phyloP scores from a whole-genome alignment of 2,797 vertebrate species.

The Gambusia yucatana region DNA sequence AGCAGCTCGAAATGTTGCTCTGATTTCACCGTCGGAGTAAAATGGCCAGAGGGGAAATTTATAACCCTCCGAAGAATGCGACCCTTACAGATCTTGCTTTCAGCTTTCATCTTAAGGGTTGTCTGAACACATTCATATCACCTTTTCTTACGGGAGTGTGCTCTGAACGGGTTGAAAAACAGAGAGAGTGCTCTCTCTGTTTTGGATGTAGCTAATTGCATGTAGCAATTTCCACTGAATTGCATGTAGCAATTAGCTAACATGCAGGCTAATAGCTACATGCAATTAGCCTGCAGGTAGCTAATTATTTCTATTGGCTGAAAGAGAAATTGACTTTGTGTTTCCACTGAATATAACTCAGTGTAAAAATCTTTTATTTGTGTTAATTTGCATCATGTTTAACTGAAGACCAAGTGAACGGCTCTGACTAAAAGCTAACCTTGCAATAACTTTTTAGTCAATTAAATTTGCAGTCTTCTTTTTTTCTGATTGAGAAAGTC shows the following conservation, averaged over 20 bases:
- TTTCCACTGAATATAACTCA: background rate
- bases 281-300: background rate
- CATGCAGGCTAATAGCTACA: no score
- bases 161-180: background rate
- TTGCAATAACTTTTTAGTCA: background rate
- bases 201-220: no score
- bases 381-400: background rate
- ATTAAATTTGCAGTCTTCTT: background rate
- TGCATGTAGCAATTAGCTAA: no score
- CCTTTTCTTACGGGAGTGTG: background rate
- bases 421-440: background rate
- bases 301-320: background rate
- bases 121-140: conserved; percentile 17
- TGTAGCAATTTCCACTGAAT: no score
- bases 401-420: background rate
- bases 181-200: no score
- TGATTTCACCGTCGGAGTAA: conserved; percentile 26
- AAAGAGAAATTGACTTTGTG: background rate
- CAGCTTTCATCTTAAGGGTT: conserved; percentile 7
- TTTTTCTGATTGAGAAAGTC: background rate
- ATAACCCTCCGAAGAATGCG: conserved; percentile 18
- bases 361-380: background rate
- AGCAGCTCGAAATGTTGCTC: conserved; percentile 47
- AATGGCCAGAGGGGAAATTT: conserved; percentile 25
- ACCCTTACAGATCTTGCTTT: conserved; percentile 15